These are phyloP conservation scores for Actinostola sp. DNA, from an alignment of 92 coral and sea anemone species.

Conservation along the genomic window DNA sequence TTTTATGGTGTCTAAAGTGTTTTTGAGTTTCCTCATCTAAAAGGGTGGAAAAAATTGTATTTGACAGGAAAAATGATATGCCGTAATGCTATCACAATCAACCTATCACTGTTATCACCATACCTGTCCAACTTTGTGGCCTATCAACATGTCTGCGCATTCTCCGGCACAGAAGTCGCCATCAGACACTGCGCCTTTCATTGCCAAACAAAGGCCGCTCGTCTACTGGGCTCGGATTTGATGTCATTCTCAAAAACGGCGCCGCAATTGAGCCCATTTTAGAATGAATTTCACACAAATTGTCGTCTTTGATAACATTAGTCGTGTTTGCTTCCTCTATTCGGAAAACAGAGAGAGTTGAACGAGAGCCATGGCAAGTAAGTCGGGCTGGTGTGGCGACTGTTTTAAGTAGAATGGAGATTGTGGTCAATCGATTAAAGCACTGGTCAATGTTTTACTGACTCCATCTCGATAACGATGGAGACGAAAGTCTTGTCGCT, in stretches of 20 bases:
- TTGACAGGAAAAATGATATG: neutral
- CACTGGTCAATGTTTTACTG: neutral
- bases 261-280: constrained; percentile 21
- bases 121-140: constrained; percentile 7
- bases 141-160: constrained; percentile 33
- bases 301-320: constrained; percentile 2
- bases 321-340: constrained; percentile 7
- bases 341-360: constrained; percentile 6
- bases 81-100: neutral
- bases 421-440: constrained; percentile 28
- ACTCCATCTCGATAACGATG: constrained; percentile 26
- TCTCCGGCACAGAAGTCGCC: constrained; percentile 19
- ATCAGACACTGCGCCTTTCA: constrained; percentile 26
- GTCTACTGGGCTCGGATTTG: constrained; percentile 29
- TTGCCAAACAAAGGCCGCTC: constrained; percentile 29
- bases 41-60: neutral
- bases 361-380: constrained; percentile 8
- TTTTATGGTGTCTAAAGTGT: no score
- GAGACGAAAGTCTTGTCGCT: constrained; percentile 24
- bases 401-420: constrained; percentile 13
- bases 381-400: constrained; percentile 26
- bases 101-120: constrained; percentile 7
- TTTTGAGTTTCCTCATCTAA: neutral
- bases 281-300: neutral
- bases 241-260: constrained; percentile 16